Evolutionary conservation across 2,113 vertebrate species (phyloP).

Genomic region (Onychostoma macrolepis): DNA sequence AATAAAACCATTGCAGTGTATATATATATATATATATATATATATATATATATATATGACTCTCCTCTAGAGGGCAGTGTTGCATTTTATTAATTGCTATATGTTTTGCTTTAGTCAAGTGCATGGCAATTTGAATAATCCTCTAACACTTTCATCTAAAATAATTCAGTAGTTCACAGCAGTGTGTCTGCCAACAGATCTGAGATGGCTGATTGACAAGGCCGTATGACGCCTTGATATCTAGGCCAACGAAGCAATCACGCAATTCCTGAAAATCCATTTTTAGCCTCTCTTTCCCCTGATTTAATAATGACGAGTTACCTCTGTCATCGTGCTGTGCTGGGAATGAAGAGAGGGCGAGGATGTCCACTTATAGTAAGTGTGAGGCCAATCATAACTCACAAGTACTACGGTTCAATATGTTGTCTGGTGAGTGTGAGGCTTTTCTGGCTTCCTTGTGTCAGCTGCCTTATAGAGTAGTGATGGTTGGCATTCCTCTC

Average conservation of each 20-base stretch:
- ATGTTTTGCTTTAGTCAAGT: background rate
- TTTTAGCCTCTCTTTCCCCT: background rate
- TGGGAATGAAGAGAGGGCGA: slow-evolving; percentile 3
- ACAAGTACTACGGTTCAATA: slow-evolving; percentile 10
- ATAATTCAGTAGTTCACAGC: slow-evolving; percentile 35
- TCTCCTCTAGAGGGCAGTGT: slow-evolving; percentile 66
- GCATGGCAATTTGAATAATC: slow-evolving; percentile 32
- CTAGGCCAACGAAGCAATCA: slow-evolving; percentile 23
- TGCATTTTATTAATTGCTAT: slow-evolving; percentile 14
- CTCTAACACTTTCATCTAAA: slow-evolving; percentile 41
- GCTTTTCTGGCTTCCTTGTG: background rate
- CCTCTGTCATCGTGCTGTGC: background rate
- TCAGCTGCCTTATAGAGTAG: background rate
- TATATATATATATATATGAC: background rate
- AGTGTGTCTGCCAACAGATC: slow-evolving; percentile 35
- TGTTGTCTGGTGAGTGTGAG: background rate
- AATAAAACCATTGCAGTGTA: background rate
- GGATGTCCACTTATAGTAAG: slow-evolving; percentile 20
- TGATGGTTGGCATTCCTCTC: background rate
- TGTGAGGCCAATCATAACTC: slow-evolving; percentile 16
- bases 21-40: too few relatives aligned
- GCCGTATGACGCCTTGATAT: slow-evolving; percentile 1
- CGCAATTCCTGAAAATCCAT: background rate
- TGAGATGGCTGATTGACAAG: slow-evolving; percentile 34
- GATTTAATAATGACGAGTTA: background rate